Evolutionary conservation across 2,113 vertebrate genomes (phyloP), one percentile per base, ranked within the genome.

Genomic region (Collichthys lucidus): DNA sequence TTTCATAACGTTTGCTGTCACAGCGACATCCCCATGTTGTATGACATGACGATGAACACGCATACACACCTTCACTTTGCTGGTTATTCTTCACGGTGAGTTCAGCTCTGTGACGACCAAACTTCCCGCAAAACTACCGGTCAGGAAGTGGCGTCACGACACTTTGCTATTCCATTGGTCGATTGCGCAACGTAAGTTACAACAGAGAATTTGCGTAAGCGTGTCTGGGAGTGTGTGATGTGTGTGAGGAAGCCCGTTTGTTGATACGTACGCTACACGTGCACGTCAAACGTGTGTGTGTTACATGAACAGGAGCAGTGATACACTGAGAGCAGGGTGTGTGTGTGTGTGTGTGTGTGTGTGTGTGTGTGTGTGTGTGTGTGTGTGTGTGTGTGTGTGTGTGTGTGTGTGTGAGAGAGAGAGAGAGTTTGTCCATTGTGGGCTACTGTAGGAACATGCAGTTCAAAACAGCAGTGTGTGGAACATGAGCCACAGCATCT

Each of bases 71-170:
- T 60, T 66, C 3, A 14, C 47, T 42, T 63, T 5, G 69, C 5
- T 9, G 46, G 56, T 63, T 65, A 2, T 16, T 59, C 26, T 5
- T 24, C 50, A 46, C 22, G 20, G 24, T 5, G 1, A 0, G 22
- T 46, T 46, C 40, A 71, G n/a, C 6, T 63, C 50, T 22, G 3
- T 1, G 11, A 42, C 3, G 47, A 89, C 83, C 85, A 83, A 94
- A 95, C 76, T 93, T 94, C 93, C 91, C 93, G 92, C 95, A 95
- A 86, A 93, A 81, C 83, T 53, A 71, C 75, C 42, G 52, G 55
- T 14, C 69, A 76, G 92, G 82, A 92, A 91, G 62, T 65, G 44
- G 3, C 74, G 85, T 86, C 57, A 63, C 29, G 20, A 24, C 1
- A 11, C 11, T 14, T 8, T n/a, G n/a, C 29, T 61, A 52, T 74